Percentiles rank a stretch among this genome's conserved stretches.
Evolutionary conservation across 2,113 vertebrate species (phyloP).

Genomic region (Motacilla tschutschensis): DNA sequence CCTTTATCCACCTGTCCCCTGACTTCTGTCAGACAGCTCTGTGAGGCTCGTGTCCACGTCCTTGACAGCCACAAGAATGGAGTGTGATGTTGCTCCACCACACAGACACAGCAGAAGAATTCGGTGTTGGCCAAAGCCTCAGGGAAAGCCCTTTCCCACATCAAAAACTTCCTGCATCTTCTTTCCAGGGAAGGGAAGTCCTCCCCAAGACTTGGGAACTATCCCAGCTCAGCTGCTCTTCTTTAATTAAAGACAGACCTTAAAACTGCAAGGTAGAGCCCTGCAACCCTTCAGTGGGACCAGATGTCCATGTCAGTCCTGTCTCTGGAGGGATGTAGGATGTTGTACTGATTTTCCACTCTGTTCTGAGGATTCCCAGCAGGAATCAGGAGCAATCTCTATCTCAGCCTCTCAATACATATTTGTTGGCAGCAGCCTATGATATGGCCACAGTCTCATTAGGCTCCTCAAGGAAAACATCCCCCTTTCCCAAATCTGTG

Average conservation of each 20-base stretch:
- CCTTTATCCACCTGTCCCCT: not conserved
- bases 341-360: not conserved
- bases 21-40: not conserved
- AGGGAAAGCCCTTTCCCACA: not conserved
- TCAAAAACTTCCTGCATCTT: not conserved
- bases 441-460: rapidly evolving
- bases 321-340: not conserved
- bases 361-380: not conserved
- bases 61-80: not conserved
- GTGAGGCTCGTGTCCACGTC: rapidly evolving
- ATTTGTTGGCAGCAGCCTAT: not conserved
- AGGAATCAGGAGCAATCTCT: not conserved
- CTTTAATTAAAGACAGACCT: not conserved
- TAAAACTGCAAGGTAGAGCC: not conserved
- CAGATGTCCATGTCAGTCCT: not conserved
- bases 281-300: not conserved
- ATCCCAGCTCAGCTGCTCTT: not conserved
- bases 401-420: not conserved
- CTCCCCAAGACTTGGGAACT: not conserved
- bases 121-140: not conserved
- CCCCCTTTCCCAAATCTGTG: not conserved
- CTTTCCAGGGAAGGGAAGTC: not conserved
- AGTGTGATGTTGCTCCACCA: not conserved
- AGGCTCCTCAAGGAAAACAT: not conserved
- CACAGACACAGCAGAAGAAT: not conserved